Evolutionary conservation across 2,113 vertebrate species (phyloP), one percentile per base, ranked within the genome.

Genomic region (Falcunculus frontatus): DNA sequence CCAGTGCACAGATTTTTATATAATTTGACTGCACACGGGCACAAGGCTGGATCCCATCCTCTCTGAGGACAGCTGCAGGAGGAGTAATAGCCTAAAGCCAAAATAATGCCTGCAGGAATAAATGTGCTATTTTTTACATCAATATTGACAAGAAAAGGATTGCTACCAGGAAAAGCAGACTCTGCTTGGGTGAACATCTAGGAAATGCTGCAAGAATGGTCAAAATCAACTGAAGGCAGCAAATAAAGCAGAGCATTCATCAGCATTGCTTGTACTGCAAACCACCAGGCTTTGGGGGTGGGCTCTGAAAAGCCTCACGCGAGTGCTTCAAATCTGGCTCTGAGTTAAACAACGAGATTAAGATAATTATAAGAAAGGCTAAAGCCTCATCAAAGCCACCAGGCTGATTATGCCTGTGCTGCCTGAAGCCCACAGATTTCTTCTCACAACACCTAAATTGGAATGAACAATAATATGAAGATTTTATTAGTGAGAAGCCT

Each of bases 331-430:
- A 49, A 69, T 25, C 25, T 44, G 53, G 33, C 70, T 78, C 47
- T 0, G 7, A 79, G 27, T 7, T 30, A 79, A 92, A 33, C 2
- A 82, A 82, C 33, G 11, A 37, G 49, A 69, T 87, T 64, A 37
- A 73, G 70, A 10, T 60, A 64, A 96, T 75, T 37, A 10, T 15
- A 81, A 91, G 59, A 65, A 80, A 83, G 44, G 69, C 56, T 82
- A 89, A 78, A 44, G 62, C 25, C 53, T 60, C 77, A 53, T 86
- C 90, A 50, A 44, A 78, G 60, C 85, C 90, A 87, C 44, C 56
- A 74, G 74, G 69, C 32, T 76, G 75, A 79, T 80, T 37, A 39
- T 10, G 41, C 35, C 81, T 1, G 0, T 20, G 72, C 59, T 42
- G 37, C 75, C 57, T 27, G 47, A 63, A 78, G 70, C 18, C 42